These are phyloP conservation scores for Heliconius congener DNA, from an alignment of 1,140 invertebrate species.

Conservation along the genomic window DNA sequence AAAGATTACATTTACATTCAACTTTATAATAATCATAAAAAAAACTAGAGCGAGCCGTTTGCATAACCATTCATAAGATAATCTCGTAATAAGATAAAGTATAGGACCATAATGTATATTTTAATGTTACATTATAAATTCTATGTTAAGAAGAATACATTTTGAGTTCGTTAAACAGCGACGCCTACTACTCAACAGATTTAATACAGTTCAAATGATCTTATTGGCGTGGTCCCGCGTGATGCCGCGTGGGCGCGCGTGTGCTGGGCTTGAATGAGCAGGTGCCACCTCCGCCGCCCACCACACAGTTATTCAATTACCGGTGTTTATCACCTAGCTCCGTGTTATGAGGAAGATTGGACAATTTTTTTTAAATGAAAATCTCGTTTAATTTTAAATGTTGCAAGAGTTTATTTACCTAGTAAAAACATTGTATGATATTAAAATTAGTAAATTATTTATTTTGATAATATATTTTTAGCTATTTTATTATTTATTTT, in stretches of 20 bases:
- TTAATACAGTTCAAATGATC: slow-evolving; percentile 46
- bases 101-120: not conserved
- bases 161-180: slow-evolving; percentile 21
- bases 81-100: not conserved
- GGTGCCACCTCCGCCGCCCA: slow-evolving; percentile 58
- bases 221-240: slow-evolving; percentile 34
- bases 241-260: slow-evolving; percentile 43
- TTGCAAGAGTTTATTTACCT: not conserved
- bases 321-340: slow-evolving; percentile 40
- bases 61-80: not conserved
- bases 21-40: not conserved
- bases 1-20: not conserved
- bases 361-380: not conserved
- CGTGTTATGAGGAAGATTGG: slow-evolving; percentile 13
- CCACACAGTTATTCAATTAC: slow-evolving; percentile 52
- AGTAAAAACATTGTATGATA: too few relatives aligned
- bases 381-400: not conserved
- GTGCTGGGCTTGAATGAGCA: slow-evolving; percentile 56
- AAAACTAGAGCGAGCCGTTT: not conserved
- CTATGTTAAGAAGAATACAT: slow-evolving; percentile 18
- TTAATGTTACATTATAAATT: slow-evolving; percentile 20
- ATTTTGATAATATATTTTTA: too few relatives aligned
- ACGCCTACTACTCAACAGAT: slow-evolving; percentile 42
- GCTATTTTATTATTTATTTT: too few relatives aligned
- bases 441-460: too few relatives aligned